These are phyloP conservation scores for Lytechinus variegatus DNA, from an alignment of 35 echinoderm and acorn worm genomes.

Conservation along the genomic window DNA sequence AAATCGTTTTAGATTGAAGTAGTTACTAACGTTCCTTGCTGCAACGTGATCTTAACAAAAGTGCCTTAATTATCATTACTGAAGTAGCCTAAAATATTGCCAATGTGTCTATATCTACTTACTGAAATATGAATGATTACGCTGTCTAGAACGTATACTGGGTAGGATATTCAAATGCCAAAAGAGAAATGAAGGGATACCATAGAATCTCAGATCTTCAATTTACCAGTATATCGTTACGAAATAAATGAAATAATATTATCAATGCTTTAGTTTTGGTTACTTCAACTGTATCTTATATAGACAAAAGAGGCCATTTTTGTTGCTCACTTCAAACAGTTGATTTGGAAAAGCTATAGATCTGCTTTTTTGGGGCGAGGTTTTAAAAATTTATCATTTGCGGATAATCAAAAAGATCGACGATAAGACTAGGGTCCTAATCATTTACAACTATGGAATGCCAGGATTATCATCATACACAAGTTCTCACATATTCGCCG, in stretches of 20 bases:
- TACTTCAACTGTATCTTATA: no score
- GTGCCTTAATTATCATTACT: background rate
- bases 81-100: background rate
- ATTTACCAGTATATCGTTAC: background rate
- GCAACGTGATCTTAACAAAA: background rate
- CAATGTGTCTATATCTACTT: background rate
- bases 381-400: no score
- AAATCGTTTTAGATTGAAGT: background rate
- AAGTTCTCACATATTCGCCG: no score
- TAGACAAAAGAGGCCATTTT: no score
- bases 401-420: no score
- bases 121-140: background rate
- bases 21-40: background rate
- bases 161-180: background rate
- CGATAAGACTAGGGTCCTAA: no score
- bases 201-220: background rate
- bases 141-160: background rate
- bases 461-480: no score
- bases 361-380: no score
- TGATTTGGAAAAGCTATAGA: no score
- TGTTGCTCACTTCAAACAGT: no score
- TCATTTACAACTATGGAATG: no score
- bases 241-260: background rate
- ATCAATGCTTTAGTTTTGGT: no score
- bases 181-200: background rate